Evolutionary conservation across 2,797 vertebrate genomes (phyloP), one percentile per base, ranked within the genome.

Genomic region (Hylomyscus alleni): DNA sequence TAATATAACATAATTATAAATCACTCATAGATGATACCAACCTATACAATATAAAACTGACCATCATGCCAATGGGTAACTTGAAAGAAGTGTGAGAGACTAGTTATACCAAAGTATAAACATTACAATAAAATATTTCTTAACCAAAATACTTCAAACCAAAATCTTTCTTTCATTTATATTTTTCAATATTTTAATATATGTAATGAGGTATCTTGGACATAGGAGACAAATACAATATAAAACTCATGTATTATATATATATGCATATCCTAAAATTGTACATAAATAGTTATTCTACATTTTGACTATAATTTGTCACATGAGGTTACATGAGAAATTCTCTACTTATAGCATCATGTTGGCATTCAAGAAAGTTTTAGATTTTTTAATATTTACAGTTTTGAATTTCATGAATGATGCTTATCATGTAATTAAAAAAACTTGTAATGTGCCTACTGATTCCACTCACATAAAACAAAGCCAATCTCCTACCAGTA

Each of bases 401-500:
- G 56, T 78, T 80, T 58, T 34, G 5, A 34, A 72, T 50, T 72
- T 80, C 88, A n/a, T 34, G 52, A 93, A 8, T 31, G 29, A 80
- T 56, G 34, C 14, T n/a, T 47, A 69, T n/a, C 22, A 22, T 69
- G 1, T 58, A 40, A 92, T 60, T 52, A 1, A 83, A 83, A 89
- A 81, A 56, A 69, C 60, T 58, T 84, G 20, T 52, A 87, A 58
- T 19, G 3, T 65, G 69, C 44, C 85, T 81, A 92, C n/a, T 40
- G 84, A 67, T 84, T 75, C 8, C 19, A 75, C 91, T 89, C 52
- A 89, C 47, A 89, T 34, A 62, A 91, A 95, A 94, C 69, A 93
- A 72, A 93, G 54, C 56, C 40, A 75, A 0, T 2, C 40, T 60
- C 7, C 76, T 62, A 92, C 60, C 90, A 97, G 87, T 20, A 83